These are phyloP conservation scores for Parelbella ahira DNA, from an alignment of 2,888 invertebrate species.

Conservation along the genomic window DNA sequence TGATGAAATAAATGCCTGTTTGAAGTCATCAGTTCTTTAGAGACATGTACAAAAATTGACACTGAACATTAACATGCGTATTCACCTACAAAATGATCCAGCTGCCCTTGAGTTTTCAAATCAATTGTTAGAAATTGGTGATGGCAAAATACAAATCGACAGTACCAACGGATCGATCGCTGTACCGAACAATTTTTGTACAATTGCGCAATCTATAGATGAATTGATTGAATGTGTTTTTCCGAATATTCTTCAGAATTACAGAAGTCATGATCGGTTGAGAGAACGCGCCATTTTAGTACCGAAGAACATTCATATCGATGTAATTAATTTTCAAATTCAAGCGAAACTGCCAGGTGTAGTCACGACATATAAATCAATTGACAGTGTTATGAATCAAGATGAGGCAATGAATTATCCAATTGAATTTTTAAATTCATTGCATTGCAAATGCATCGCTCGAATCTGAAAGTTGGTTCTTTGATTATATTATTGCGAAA, in stretches of 20 bases:
- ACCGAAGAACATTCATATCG: too few species aligned
- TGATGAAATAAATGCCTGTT: too few species aligned
- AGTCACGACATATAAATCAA: neutral
- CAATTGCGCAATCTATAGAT: conserved; percentile 26
- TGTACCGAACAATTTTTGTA: conserved; percentile 27
- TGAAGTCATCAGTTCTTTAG: neutral
- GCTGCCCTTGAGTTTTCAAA: too few species aligned
- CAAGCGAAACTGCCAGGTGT: conserved; percentile 6
- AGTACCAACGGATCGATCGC: conserved; percentile 24
- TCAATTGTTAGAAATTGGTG: conserved; percentile 1
- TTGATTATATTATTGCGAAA: too few species aligned
- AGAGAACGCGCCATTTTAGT: too few species aligned
- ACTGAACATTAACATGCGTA: too few species aligned
- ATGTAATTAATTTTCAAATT: neutral
- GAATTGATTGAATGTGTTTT: conserved; percentile 28
- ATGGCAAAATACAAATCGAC: conserved; percentile 27
- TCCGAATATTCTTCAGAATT: conserved; percentile 20
- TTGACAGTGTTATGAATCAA: conserved; percentile 8
- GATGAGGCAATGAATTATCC: conserved; percentile 2
- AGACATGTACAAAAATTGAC: too few species aligned
- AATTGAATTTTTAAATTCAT: too few species aligned
- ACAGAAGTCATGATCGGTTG: too few species aligned
- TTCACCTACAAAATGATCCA: too few species aligned
- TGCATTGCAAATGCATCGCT: too few species aligned
- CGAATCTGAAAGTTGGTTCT: too few species aligned